Evolutionary conservation across 30 jellyfish, hydroid and myxozoan species (phyloP), one percentile per base, ranked within the genome.

Genomic region (Hydra vulgaris): DNA sequence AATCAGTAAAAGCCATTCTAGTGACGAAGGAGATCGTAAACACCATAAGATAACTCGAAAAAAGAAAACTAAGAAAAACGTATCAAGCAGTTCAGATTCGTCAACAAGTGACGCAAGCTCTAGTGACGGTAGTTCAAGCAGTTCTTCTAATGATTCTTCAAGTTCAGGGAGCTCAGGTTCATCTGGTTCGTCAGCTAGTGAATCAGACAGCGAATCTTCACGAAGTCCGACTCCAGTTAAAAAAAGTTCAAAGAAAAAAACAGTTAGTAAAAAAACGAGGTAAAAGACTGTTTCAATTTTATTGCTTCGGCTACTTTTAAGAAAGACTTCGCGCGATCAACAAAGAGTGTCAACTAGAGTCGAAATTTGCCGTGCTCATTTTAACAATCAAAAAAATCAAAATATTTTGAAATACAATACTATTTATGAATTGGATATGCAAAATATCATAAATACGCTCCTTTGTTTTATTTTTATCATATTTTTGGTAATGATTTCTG

Each of bases 11-110:
- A 40, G 12, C 8, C 61, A 40, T 40, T 40, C 61, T 40, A 40
- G 61, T 40, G 61, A 40, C 12, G 61, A 40, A 3, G 61, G 12
- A 5, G 61, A 40, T 40, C 8, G 61, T 40, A 5, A 12, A 40
- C 61, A 40, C 61, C 61, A 40, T 12, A 40, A 40, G 61, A 40
- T 12, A 3, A 12, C 61, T 40, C 61, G 61, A 5, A 40, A 54
- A 54, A 61, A 78, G 85, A 18, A 17, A 1, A 25, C 3, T 74
- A 74, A 24, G 22, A 74, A 74, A 70, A 75, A 75, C 24, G 78
- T 76, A 15, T 86, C 95, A 55, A 86, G 95, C 73, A 81, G 88
- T 18, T 74, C 88, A 61, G 90, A 82, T 21, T 77, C 89, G 8
- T 81, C 88, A 17, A 71, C 89, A 18, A 82, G 89, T 25, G 95